These are phyloP conservation scores for Atta colombica DNA, from an alignment of 1,140 invertebrate species.

Conservation along the genomic window DNA sequence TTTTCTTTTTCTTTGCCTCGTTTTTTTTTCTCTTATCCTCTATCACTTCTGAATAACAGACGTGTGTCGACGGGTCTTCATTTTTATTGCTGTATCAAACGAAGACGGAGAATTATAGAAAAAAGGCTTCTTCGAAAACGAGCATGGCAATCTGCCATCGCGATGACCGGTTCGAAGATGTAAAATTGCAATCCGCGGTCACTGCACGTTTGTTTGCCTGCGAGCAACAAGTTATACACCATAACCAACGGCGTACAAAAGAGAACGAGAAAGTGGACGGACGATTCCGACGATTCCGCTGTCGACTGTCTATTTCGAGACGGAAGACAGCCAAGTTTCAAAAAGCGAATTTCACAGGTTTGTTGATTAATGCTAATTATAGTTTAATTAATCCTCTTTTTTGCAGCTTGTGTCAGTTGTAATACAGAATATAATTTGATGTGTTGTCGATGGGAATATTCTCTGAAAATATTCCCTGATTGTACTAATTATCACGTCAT, in stretches of 20 bases:
- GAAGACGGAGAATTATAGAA: neutral
- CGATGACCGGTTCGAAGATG: constrained; percentile 35
- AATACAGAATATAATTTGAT: neutral
- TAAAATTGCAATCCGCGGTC: constrained; percentile 53
- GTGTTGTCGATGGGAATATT: neutral
- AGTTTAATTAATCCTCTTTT: neutral
- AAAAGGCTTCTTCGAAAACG: constrained; percentile 1
- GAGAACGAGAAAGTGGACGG: constrained; percentile 21
- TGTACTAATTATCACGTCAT: constrained; percentile 18
- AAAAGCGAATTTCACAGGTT: neutral
- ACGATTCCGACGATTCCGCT: neutral
- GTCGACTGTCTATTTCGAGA: constrained; percentile 19
- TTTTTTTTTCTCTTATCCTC: neutral
- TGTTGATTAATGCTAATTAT: constrained; percentile 14
- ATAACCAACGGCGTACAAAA: constrained; percentile 64
- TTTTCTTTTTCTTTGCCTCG: constrained; percentile 4
- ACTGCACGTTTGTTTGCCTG: constrained; percentile 57
- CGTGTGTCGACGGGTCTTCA: constrained; percentile 13
- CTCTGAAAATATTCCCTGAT: too few relatives aligned
- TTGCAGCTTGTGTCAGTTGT: neutral
- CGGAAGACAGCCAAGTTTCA: neutral
- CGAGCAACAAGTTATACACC: constrained; percentile 76
- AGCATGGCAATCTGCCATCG: constrained; percentile 35
- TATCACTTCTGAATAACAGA: neutral
- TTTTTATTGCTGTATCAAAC: constrained; percentile 31